These are phyloP conservation scores for Hormiphora californensis DNA, from an alignment of 37 sponge, comb jelly and placozoan genomes.

Conservation along the genomic window DNA sequence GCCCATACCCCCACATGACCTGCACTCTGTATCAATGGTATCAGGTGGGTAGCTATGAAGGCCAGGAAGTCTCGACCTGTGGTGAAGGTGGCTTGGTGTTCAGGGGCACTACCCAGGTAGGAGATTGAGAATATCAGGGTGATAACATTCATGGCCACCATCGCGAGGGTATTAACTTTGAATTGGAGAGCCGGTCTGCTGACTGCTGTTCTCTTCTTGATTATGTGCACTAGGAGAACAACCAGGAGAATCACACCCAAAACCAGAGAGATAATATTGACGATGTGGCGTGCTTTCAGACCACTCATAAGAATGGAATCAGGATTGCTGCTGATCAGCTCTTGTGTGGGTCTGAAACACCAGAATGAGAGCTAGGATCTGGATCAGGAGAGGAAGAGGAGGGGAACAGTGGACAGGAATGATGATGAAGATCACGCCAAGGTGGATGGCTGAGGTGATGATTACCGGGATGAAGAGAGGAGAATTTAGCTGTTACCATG, in stretches of 20 bases:
- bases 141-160: background rate
- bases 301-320: too few species aligned
- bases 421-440: too few species aligned
- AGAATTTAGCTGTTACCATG: background rate
- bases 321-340: too few species aligned
- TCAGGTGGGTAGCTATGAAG: background rate
- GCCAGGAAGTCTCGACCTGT: background rate
- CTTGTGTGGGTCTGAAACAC: too few species aligned
- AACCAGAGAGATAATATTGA: background rate
- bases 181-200: background rate
- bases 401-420: too few species aligned
- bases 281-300: background rate
- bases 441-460: background rate
- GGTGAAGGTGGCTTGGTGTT: background rate
- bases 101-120: background rate
- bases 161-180: background rate
- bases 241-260: background rate
- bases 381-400: too few species aligned
- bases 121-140: background rate
- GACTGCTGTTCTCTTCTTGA: slow-evolving; percentile 1
- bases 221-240: background rate
- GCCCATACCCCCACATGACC: background rate
- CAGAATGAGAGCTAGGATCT: too few species aligned
- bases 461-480: background rate
- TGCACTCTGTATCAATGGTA: background rate